Base-by-base conservation (phyloP, 2,797 vertebrate species). In the Sus cebifrons region DNA sequence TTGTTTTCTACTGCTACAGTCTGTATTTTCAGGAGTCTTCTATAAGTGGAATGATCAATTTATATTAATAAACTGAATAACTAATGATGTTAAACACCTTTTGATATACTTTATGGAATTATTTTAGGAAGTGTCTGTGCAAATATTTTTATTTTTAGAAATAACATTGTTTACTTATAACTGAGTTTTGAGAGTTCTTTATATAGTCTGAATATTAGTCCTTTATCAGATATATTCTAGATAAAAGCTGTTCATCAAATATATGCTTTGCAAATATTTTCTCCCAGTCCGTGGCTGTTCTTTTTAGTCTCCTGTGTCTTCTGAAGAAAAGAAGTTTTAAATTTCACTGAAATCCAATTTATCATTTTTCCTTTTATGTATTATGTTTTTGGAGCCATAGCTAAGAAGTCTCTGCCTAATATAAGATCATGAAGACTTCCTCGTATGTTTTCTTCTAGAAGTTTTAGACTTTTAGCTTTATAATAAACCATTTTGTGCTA, bases 61-160 rank as follows among this genome's bases (percentile, higher is more conserved):
- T 10, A 49, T 10, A 49, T 49, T 49, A 49, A 49, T 49, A 49
- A 49, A 49, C 44, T 36, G 36, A 49, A 49, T 49, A 49, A 86
- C 20, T 68, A 92, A 90, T 40, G 52, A 32, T 29, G 23, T 3
- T 92, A 27, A 85, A 4, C 62, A 92, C 68, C 56, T 96, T 87
- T 78, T 78, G 54, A 70, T 27, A 32, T 32, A 27, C 6, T 82
- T 94, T 18, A 89, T 9, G 83, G 74, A 75, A 84, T 56, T 86
- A 93, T 44, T 95, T 93, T 15, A 87, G 32, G 2, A 71, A 92
- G 36, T 75, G 4, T 58, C 40, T 92, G 20, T 60, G 91, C 17
- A 95, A 91, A 65, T n/a, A 71, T 85, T 92, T 83, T 85, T 44
- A 95, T 62, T 93, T 97, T 86, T 67, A 93, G 56, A 86, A 85